Conservation (phyloP, 2,888 invertebrate species). For the Nudaria mundana region DNA sequence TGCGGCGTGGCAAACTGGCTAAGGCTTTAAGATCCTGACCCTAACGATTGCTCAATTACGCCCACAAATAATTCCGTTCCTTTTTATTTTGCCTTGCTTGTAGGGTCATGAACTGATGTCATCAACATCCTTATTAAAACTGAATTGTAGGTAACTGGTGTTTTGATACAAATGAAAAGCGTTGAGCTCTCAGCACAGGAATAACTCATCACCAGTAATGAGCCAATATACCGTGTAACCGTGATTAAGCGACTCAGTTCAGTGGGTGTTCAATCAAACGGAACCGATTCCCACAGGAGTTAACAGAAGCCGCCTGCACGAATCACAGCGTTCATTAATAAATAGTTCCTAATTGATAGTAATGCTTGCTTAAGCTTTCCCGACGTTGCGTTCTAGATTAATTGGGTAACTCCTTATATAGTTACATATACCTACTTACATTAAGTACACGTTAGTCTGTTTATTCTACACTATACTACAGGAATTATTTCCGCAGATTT, state of each 20-base stretch:
- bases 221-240: constrained; percentile 48
- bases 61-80: constrained; percentile 4
- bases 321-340: constrained; percentile 48
- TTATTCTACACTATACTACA: too few species aligned
- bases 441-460: too few species aligned
- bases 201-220: constrained; percentile 42
- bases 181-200: constrained; percentile 13
- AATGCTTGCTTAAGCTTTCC: constrained; percentile 36
- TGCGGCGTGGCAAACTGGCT: constrained; percentile 1
- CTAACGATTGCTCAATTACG: constrained; percentile 7
- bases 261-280: constrained; percentile 56
- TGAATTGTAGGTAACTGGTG: constrained; percentile 7
- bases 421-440: constrained; percentile 9
- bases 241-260: constrained; percentile 59
- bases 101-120: constrained; percentile 7
- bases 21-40: constrained; percentile 5
- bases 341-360: constrained; percentile 49
- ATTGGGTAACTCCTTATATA: constrained; percentile 11
- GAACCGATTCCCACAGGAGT: constrained; percentile 50
- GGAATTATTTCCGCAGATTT: too few species aligned
- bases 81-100: constrained; percentile 6
- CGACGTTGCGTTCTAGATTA: constrained; percentile 19
- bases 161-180: constrained; percentile 14
- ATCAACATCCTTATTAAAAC: constrained; percentile 3
- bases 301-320: constrained; percentile 40